Evolutionary conservation across 2,113 vertebrate species (phyloP).

Genomic region (Heliornis fulica): DNA sequence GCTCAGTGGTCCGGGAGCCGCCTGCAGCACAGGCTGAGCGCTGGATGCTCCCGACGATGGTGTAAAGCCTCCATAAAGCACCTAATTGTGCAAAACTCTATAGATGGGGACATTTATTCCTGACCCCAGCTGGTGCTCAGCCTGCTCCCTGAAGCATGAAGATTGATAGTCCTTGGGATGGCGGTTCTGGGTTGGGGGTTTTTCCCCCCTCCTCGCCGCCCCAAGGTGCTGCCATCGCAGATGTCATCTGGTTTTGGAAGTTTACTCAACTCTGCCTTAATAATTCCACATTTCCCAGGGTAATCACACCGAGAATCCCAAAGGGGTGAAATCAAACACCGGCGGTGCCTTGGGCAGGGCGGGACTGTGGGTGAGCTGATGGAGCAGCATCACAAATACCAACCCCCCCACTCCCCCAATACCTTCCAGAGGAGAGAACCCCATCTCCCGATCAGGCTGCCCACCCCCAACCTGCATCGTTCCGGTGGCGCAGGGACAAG

Average conservation of each 20-base stretch:
- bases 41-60: conserved; percentile 10
- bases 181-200: too few relatives aligned
- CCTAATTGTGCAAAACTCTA: conserved; percentile 62
- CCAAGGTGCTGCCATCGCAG: not conserved
- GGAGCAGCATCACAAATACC: not conserved
- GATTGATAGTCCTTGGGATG: conserved; percentile 29
- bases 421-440: not conserved
- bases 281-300: not conserved
- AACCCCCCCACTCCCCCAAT: too few relatives aligned
- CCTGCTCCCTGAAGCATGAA: conserved; percentile 51
- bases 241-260: not conserved
- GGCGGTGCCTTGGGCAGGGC: not conserved
- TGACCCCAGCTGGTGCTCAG: conserved; percentile 63
- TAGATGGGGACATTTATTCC: conserved; percentile 48
- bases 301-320: not conserved
- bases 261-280: not conserved
- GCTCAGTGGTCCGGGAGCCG: not conserved
- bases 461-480: not conserved
- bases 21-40: not conserved
- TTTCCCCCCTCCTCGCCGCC: not conserved
- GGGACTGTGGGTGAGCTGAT: not conserved
- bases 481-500: rapidly evolving
- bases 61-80: conserved; percentile 56
- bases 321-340: not conserved
- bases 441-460: rapidly evolving